A percentile compares a stretch with the other conserved stretches of the same genome.
phyloP scores from a whole-genome alignment of 2,113 vertebrate species.

The Noturus placidus region DNA sequence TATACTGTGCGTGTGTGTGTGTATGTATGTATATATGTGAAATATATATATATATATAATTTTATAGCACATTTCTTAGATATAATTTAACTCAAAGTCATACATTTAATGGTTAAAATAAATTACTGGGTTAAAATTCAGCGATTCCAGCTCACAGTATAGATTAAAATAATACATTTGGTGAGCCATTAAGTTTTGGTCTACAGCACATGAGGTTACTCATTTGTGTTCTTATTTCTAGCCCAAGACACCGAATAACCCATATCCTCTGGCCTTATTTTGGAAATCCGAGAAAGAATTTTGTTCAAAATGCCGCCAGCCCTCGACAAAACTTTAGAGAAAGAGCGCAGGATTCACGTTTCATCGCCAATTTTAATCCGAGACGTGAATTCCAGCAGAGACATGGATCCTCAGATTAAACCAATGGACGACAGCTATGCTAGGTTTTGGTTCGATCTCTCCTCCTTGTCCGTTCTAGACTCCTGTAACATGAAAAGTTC shows the following conservation, averaged over 20 bases:
- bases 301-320: constrained; percentile 80
- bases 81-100: not conserved
- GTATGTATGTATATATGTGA: no score
- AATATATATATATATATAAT: not conserved
- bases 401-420: constrained; percentile 72
- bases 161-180: not conserved
- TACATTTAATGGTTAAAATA: not conserved
- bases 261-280: not conserved
- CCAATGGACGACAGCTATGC: constrained; percentile 69
- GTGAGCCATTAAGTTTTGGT: not conserved
- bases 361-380: constrained; percentile 74
- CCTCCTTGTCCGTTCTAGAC: constrained; percentile 71
- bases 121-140: not conserved
- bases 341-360: constrained; percentile 81
- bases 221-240: constrained; percentile 5
- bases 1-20: no score
- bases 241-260: not conserved
- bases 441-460: constrained; percentile 76
- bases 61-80: not conserved
- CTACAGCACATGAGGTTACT: not conserved
- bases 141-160: not conserved
- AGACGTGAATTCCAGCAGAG: constrained; percentile 76
- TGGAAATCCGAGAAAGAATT: not conserved
- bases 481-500: constrained; percentile 66
- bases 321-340: constrained; percentile 80